Evolutionary conservation across 2,113 vertebrate genomes (phyloP).

Genomic region (Loxodonta africana): DNA sequence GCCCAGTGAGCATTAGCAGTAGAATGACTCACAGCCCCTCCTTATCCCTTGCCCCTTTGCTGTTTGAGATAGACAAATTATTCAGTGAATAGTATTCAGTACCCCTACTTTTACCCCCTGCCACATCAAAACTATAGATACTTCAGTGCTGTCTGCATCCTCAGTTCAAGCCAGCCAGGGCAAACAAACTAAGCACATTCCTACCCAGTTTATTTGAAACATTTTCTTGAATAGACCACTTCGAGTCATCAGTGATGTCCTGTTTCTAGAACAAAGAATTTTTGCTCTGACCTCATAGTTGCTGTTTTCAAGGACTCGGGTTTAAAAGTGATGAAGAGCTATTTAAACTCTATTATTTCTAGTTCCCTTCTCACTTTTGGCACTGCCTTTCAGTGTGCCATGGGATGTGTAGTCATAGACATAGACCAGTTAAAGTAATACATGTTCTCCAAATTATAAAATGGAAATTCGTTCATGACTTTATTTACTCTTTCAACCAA

Average conservation of each 20-base stretch:
- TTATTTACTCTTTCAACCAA: neutral
- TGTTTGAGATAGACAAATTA: conserved; percentile 21
- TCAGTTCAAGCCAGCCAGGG: neutral
- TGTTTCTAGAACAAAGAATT: conserved; percentile 72
- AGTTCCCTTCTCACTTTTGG: conserved; percentile 21
- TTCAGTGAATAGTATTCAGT: neutral
- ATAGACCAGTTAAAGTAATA: neutral
- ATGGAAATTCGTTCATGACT: neutral
- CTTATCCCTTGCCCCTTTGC: neutral
- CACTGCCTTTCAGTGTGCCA: neutral
- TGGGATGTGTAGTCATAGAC: neutral
- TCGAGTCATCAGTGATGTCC: conserved; percentile 74
- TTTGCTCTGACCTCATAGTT: conserved; percentile 67
- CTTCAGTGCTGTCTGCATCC: neutral
- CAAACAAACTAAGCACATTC: conserved; percentile 48
- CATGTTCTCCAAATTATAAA: neutral
- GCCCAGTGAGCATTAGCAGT: neutral
- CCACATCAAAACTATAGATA: neutral
- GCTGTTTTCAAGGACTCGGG: conserved; percentile 73
- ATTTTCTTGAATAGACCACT: conserved; percentile 46
- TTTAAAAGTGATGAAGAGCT: conserved; percentile 69
- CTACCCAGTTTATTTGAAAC: conserved; percentile 62
- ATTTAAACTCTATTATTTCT: conserved; percentile 66
- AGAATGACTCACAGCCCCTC: neutral
- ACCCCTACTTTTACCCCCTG: neutral